phyloP scores from a whole-genome alignment of 2,888 invertebrate genomes.

The Eupithecia exiguata region DNA sequence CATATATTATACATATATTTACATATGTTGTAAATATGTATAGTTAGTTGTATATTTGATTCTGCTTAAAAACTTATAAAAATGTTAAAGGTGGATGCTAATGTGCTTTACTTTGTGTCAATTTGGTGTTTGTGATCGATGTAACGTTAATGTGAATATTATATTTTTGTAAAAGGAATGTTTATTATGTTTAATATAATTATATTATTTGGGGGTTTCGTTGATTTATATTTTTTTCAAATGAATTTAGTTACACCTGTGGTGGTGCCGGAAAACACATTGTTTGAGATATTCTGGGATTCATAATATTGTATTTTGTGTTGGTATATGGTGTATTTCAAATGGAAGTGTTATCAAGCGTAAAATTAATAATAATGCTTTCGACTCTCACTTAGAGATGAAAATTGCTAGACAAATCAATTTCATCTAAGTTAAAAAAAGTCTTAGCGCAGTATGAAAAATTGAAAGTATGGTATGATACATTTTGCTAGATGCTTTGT shows the following conservation, averaged over 20 bases:
- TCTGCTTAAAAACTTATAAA: neutral
- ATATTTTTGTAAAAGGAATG: constrained; percentile 9
- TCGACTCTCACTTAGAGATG: neutral
- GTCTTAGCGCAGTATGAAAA: neutral
- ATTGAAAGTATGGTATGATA: neutral
- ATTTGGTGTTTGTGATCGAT: neutral
- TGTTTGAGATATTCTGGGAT: neutral
- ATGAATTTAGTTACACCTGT: neutral
- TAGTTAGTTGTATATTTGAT: neutral
- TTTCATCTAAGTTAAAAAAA: neutral
- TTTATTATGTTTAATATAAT: constrained; percentile 2
- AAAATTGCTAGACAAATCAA: neutral
- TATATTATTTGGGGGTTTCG: neutral
- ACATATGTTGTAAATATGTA: neutral
- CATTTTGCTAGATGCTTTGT: neutral
- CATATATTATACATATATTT: no score
- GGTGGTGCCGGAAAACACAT: neutral
- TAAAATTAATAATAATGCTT: neutral
- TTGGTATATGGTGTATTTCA: neutral
- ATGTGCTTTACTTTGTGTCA: constrained; percentile 8
- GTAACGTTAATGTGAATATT: neutral
- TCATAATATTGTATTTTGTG: neutral
- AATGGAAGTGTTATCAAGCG: neutral
- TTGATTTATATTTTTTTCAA: constrained; percentile 2
- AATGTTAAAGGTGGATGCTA: neutral